phyloP scores from a whole-genome alignment of 2,888 invertebrate genomes.

The Acrocyrtus sp. region DNA sequence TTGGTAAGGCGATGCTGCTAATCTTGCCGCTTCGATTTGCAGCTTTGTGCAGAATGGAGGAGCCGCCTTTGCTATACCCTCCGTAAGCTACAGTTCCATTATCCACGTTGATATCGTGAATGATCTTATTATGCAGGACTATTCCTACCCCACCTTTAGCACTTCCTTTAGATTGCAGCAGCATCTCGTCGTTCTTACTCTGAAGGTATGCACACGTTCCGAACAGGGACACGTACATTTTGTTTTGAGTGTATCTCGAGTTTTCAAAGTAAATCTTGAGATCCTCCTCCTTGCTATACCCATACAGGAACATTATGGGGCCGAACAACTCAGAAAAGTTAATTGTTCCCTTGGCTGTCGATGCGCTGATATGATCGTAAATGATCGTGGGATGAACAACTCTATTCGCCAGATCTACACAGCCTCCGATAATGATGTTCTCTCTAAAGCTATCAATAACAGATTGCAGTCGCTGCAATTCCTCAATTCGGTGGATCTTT shows the following conservation, averaged over 20 bases:
- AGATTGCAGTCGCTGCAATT: background rate
- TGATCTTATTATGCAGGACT: conserved; percentile 16
- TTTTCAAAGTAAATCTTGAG: background rate
- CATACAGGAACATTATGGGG: conserved; percentile 1
- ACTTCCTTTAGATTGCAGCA: conserved; percentile 30
- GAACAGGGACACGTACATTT: conserved; percentile 1
- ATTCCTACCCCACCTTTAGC: conserved; percentile 25
- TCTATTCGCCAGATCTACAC: conserved; percentile 7
- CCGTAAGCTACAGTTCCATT: conserved; percentile 6
- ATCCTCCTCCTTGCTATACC: background rate
- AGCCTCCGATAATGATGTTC: conserved; percentile 6
- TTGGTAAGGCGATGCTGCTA: conserved; percentile 3
- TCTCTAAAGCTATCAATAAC: conserved; percentile 7
- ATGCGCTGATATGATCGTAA: background rate
- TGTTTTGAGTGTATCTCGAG: background rate
- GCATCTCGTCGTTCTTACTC: conserved; percentile 9
- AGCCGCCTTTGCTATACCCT: conserved; percentile 15
- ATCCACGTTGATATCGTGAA: conserved; percentile 15
- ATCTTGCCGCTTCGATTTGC: background rate
- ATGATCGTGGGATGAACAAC: conserved; percentile 2
- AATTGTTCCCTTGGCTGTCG: background rate
- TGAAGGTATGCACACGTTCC: conserved; percentile 9
- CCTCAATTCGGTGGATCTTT: conserved; percentile 3
- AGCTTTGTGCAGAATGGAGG: background rate
- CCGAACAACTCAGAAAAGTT: conserved; percentile 16